These are phyloP conservation scores for Neria commutata DNA, from an alignment of 2,888 invertebrate genomes.

Conservation along the genomic window DNA sequence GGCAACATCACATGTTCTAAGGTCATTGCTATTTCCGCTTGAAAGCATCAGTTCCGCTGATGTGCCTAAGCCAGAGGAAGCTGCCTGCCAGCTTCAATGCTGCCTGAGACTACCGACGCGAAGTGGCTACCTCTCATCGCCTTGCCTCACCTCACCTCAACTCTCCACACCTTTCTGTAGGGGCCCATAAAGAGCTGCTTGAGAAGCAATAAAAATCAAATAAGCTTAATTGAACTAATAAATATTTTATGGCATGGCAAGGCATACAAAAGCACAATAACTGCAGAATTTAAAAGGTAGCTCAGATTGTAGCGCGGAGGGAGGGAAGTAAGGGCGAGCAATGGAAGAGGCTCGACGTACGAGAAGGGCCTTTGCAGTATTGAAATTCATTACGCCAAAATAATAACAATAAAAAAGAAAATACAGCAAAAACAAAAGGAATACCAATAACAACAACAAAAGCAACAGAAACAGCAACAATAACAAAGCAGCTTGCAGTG, in stretches of 20 bases:
- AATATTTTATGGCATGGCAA: neutral
- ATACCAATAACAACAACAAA: too few species aligned
- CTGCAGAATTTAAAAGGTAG: too few species aligned
- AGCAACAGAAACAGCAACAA: too few species aligned
- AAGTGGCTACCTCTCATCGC: neutral
- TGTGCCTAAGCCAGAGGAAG: too few species aligned
- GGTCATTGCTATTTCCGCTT: too few species aligned
- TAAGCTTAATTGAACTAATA: neutral
- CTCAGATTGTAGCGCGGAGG: neutral
- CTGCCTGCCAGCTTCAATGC: too few species aligned
- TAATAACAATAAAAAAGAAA: too few species aligned
- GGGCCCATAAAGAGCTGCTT: neutral
- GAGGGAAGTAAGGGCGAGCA: neutral
- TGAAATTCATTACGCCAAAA: slow-evolving; percentile 5
- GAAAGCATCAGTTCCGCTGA: too few species aligned
- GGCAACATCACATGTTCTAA: too few species aligned
- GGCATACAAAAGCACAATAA: neutral
- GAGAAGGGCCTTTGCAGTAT: too few species aligned
- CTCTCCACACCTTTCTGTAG: neutral
- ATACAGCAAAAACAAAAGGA: neutral
- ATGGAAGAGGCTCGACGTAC: neutral
- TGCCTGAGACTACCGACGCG: neutral
- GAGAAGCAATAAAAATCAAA: neutral
- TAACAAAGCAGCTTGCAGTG: too few species aligned
- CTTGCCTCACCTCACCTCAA: neutral